phyloP scores from a whole-genome alignment of 2,113 vertebrate genomes.

The Rhadina sibilatrix region DNA sequence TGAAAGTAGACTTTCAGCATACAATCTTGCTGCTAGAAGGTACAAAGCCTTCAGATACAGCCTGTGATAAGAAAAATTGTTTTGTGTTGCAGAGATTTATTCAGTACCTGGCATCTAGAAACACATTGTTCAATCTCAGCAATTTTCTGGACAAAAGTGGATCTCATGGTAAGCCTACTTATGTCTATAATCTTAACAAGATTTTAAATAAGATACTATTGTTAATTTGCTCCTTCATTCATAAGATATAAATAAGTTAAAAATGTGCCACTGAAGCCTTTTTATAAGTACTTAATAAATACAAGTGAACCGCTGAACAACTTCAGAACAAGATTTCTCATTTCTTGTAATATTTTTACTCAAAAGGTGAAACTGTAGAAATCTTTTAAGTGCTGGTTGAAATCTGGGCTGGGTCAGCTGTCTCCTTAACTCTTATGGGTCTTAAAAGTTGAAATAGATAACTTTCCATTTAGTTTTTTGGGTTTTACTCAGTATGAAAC shows the following conservation, averaged over 20 bases:
- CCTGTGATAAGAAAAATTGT: conserved; percentile 16
- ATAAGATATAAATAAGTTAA: background rate
- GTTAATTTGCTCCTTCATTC: background rate
- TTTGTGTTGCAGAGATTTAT: conserved; percentile 90
- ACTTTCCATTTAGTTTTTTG: background rate
- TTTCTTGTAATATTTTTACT: background rate
- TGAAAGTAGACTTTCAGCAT: background rate
- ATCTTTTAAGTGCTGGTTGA: background rate
- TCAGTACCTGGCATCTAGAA: conserved; percentile 98
- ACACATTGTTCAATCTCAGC: conserved; percentile 98
- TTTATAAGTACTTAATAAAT: background rate
- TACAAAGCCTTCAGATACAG: background rate
- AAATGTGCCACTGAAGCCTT: background rate
- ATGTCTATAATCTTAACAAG: background rate
- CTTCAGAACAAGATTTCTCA: background rate
- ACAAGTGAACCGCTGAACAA: background rate
- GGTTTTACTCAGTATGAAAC: background rate
- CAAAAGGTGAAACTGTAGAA: background rate
- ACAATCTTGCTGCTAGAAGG: background rate
- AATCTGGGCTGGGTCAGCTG: background rate
- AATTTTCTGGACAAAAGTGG: conserved; percentile 99
- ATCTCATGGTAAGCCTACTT: conserved; percentile 86
- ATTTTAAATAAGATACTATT: background rate
- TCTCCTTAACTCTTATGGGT: background rate
- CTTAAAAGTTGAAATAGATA: background rate